A percentile compares a stretch with the other conserved stretches of the same genome.
These are phyloP conservation scores for Cinara cedri DNA, from an alignment of 2,888 invertebrate species.

Conservation along the genomic window DNA sequence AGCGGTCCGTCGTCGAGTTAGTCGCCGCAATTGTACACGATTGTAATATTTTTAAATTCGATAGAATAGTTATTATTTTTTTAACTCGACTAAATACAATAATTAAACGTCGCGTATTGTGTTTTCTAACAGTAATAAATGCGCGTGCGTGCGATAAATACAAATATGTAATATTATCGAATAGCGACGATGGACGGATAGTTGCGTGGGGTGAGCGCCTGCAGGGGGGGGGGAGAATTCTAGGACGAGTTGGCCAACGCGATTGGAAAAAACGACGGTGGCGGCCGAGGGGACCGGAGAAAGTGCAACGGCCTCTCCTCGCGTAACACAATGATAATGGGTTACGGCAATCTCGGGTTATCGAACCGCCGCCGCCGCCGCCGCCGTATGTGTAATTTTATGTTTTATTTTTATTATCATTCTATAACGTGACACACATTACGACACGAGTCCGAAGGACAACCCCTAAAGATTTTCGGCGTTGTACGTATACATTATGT, in stretches of 20 bases:
- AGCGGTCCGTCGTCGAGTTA: no score
- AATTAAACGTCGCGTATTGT: no score
- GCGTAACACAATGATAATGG: slow-evolving; percentile 55
- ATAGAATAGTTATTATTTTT: no score
- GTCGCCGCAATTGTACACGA: no score
- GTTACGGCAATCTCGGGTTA: slow-evolving; percentile 56
- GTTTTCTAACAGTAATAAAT: no score
- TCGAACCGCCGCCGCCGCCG: slow-evolving; percentile 49
- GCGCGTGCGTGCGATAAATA: no score
- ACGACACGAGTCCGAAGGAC: slow-evolving; percentile 48
- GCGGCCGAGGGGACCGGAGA: slow-evolving; percentile 42
- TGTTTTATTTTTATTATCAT: slow-evolving; percentile 25
- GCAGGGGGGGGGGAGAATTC: slow-evolving; percentile 3
- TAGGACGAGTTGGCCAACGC: slow-evolving; percentile 47
- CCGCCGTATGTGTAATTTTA: slow-evolving; percentile 49
- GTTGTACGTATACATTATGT: not conserved
- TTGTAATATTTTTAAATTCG: no score
- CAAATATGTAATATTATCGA: not conserved
- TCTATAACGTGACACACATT: slow-evolving; percentile 37
- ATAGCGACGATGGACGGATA: no score
- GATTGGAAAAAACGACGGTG: not conserved
- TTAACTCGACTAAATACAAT: no score
- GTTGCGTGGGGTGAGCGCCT: not conserved
- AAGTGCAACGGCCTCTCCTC: slow-evolving; percentile 57
- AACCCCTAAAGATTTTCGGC: slow-evolving; percentile 39